These are phyloP conservation scores for Heliconius cydno DNA, from an alignment of 2,888 invertebrate species.

Conservation along the genomic window DNA sequence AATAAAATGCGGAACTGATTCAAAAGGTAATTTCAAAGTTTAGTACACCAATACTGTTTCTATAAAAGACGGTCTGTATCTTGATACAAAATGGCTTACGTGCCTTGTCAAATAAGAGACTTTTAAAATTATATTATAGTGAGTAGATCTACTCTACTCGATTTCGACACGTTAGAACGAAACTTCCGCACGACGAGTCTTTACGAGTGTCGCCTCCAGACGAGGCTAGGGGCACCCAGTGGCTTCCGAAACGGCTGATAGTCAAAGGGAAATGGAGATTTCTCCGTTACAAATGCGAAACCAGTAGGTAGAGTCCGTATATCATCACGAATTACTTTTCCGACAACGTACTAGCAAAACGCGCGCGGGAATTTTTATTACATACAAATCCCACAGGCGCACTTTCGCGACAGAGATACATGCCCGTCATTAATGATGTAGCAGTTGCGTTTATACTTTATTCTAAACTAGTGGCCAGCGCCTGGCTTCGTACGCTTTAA, in stretches of 20 bases:
- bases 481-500: too few relatives aligned
- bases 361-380: slow-evolving; percentile 78
- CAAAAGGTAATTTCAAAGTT: slow-evolving; percentile 35
- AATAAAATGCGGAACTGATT: neutral
- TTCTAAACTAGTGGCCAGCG: too few relatives aligned
- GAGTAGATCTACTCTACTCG: slow-evolving; percentile 57
- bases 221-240: slow-evolving; percentile 76
- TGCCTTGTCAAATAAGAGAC: slow-evolving; percentile 43
- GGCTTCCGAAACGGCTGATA: slow-evolving; percentile 78
- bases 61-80: slow-evolving; percentile 39
- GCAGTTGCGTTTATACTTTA: slow-evolving; percentile 16
- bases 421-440: slow-evolving; percentile 53
- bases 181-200: slow-evolving; percentile 76
- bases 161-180: slow-evolving; percentile 61
- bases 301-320: slow-evolving; percentile 75
- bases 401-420: slow-evolving; percentile 72
- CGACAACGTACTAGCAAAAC: slow-evolving; percentile 74
- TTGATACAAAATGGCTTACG: slow-evolving; percentile 40
- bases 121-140: slow-evolving; percentile 65
- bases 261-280: slow-evolving; percentile 83
- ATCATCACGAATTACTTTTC: slow-evolving; percentile 79
- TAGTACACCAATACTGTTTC: slow-evolving; percentile 37
- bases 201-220: slow-evolving; percentile 75
- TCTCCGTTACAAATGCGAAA: slow-evolving; percentile 80
- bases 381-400: slow-evolving; percentile 70